Evolutionary conservation across 2,888 invertebrate genomes (phyloP).

Genomic region (Trichogramma evanescens): DNA sequence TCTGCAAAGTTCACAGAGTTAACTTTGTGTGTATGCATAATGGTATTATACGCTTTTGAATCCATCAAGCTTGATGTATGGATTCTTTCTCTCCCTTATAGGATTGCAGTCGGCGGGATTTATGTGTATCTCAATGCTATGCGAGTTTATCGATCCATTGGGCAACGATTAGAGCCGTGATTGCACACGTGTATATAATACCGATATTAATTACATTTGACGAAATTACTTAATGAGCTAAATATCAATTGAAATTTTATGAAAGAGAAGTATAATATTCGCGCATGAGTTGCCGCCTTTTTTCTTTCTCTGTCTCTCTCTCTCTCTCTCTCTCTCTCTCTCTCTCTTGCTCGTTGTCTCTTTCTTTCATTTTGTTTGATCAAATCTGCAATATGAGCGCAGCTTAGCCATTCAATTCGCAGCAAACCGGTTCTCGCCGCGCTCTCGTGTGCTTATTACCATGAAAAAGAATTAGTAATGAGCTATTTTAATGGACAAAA

Average conservation of each 20-base stretch:
- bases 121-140: no score
- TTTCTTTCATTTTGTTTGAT: neutral
- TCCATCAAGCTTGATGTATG: conserved; percentile 33
- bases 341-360: neutral
- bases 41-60: conserved; percentile 26
- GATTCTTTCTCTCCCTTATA: conserved; percentile 20
- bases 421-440: conserved; percentile 11
- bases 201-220: no score
- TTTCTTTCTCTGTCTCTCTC: no score
- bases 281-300: neutral
- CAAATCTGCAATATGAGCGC: neutral
- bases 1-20: conserved; percentile 33
- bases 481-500: no score
- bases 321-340: neutral
- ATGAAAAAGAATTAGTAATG: no score
- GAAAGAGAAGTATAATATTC: no score
- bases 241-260: no score
- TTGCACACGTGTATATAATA: no score
- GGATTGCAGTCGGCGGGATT: neutral
- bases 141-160: no score
- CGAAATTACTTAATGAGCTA: no score
- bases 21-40: conserved; percentile 27
- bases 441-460: no score
- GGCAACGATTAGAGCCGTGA: no score
- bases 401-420: conserved; percentile 15